A percentile compares a stretch with the other conserved stretches of the same genome.
phyloP scores from a whole-genome alignment of 2,888 invertebrate genomes.

The Tenodera sinensis region DNA sequence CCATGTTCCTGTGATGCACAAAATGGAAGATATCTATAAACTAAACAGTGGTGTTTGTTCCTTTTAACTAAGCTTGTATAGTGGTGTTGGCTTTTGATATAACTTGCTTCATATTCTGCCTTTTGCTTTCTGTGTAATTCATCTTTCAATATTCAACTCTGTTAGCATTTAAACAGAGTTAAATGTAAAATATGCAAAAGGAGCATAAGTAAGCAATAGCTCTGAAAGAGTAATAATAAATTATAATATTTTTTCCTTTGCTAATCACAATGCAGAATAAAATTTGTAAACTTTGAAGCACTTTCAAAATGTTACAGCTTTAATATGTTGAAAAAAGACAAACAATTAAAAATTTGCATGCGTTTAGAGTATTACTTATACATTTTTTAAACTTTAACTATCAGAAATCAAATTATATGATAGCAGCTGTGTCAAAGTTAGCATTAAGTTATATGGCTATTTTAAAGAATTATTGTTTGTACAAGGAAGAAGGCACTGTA shows the following conservation, averaged over 20 bases:
- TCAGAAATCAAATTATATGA: background rate
- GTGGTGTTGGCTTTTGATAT: background rate
- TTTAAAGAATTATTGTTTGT: background rate
- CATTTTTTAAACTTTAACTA: background rate
- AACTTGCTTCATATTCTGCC: background rate
- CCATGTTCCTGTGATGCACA: no score
- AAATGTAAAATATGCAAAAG: background rate
- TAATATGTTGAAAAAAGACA: background rate
- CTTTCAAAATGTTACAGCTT: background rate
- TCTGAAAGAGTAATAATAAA: no score
- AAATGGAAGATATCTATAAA: background rate
- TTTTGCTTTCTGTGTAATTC: conserved; percentile 1
- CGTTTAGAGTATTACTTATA: background rate
- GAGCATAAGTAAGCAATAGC: no score
- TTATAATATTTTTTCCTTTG: no score
- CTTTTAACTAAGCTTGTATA: background rate
- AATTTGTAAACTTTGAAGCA: no score
- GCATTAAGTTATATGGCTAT: background rate
- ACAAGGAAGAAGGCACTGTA: no score
- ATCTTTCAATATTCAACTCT: conserved; percentile 16
- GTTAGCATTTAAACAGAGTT: background rate
- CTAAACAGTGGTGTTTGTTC: background rate
- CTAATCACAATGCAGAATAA: no score
- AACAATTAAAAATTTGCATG: background rate
- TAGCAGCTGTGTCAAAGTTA: background rate